These are phyloP conservation scores for Lucilia cuprina DNA, from an alignment of 1,140 invertebrate species.

Conservation along the genomic window DNA sequence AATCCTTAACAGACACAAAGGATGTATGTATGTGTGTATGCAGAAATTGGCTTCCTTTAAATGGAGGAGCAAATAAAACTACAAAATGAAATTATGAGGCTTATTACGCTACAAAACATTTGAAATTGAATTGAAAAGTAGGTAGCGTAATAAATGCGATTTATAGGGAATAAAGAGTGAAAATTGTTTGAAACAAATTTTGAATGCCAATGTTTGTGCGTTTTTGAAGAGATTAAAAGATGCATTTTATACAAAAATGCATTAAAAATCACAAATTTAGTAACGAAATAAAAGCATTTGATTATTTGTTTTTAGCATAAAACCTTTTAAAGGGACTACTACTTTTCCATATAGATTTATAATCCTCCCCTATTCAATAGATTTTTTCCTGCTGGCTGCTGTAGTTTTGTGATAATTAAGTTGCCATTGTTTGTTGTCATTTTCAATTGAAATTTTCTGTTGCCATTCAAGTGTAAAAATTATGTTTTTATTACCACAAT, in stretches of 20 bases:
- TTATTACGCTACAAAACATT: conserved; percentile 11
- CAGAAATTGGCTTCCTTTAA: neutral
- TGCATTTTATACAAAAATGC: neutral
- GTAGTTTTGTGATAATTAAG: neutral
- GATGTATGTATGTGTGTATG: neutral
- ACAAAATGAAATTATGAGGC: neutral
- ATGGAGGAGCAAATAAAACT: neutral
- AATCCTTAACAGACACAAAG: neutral
- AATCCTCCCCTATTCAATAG: neutral
- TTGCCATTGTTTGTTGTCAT: neutral
- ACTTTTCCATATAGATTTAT: neutral
- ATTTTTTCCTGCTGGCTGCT: neutral
- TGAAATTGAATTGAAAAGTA: neutral
- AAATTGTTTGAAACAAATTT: neutral
- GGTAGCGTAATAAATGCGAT: neutral
- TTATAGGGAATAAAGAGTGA: too few relatives aligned
- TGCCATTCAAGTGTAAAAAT: conserved; percentile 20
- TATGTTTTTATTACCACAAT: conserved; percentile 28
- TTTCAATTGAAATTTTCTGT: neutral
- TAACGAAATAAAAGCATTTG: neutral
- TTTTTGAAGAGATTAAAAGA: neutral
- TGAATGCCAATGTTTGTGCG: neutral
- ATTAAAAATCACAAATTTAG: neutral
- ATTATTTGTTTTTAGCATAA: neutral
- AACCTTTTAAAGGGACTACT: neutral